phyloP scores from a whole-genome alignment of 2,113 vertebrate species.

The Orycteropus afer region DNA sequence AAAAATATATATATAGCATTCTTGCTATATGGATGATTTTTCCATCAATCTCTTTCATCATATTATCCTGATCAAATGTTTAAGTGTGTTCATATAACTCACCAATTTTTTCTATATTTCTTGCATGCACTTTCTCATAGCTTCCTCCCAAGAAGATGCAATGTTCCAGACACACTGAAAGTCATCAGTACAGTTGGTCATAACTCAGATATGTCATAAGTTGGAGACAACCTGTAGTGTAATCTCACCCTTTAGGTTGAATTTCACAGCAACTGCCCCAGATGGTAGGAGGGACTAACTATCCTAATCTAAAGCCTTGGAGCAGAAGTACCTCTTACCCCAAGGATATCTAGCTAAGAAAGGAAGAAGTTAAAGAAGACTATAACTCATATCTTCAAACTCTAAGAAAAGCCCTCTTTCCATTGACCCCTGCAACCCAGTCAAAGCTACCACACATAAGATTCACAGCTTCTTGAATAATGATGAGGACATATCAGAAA shows the following conservation, averaged over 20 bases:
- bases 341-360: background rate
- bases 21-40: no score
- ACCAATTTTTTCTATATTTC: no score
- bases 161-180: no score
- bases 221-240: no score
- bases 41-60: no score
- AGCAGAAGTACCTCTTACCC: background rate
- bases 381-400: background rate
- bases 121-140: no score
- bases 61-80: no score
- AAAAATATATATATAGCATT: no score
- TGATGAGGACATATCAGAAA: background rate
- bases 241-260: background rate
- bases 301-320: background rate
- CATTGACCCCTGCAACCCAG: background rate
- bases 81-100: no score
- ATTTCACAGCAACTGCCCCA: slow-evolving; percentile 12
- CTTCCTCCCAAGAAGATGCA: no score
- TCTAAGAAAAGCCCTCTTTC: background rate
- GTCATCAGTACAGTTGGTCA: no score
- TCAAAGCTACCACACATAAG: background rate
- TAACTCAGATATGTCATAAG: no score
- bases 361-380: background rate
- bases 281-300: background rate
- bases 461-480: background rate